phyloP scores from a whole-genome alignment of 2,888 invertebrate species.

The Hirtodrosophila confusa region DNA sequence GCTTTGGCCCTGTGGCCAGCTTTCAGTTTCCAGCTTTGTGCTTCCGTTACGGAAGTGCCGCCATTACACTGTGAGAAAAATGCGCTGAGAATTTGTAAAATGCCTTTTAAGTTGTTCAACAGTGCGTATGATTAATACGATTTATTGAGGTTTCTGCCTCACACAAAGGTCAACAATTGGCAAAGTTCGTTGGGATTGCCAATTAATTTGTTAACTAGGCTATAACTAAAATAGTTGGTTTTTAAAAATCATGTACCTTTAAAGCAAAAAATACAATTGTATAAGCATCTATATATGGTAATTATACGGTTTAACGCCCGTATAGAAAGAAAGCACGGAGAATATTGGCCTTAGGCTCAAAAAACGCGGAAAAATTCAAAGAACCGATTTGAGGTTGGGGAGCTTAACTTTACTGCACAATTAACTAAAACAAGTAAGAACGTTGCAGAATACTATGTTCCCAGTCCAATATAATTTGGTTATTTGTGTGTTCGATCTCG shows the following conservation, averaged over 20 bases:
- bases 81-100: slow-evolving; percentile 30
- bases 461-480: too few species aligned
- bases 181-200: background rate
- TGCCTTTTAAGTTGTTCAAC: slow-evolving; percentile 52
- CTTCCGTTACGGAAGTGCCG: slow-evolving; percentile 60
- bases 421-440: too few species aligned
- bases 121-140: slow-evolving; percentile 68
- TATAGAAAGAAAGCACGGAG: too few species aligned
- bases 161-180: slow-evolving; percentile 27
- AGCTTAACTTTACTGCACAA: too few species aligned
- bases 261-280: too few species aligned
- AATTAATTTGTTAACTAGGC: slow-evolving; percentile 1
- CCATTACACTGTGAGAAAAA: slow-evolving; percentile 58
- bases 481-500: too few species aligned
- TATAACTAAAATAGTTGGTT: slow-evolving; percentile 2
- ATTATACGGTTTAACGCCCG: too few species aligned
- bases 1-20: slow-evolving; percentile 2
- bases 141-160: slow-evolving; percentile 30
- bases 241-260: background rate
- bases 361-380: too few species aligned
- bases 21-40: slow-evolving; percentile 10
- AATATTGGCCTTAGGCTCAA: too few species aligned
- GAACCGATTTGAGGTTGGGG: too few species aligned
- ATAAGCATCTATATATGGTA: too few species aligned
- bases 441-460: too few species aligned